phyloP scores from a whole-genome alignment of 2,888 invertebrate genomes.

The Entomobrya multifasciata region DNA sequence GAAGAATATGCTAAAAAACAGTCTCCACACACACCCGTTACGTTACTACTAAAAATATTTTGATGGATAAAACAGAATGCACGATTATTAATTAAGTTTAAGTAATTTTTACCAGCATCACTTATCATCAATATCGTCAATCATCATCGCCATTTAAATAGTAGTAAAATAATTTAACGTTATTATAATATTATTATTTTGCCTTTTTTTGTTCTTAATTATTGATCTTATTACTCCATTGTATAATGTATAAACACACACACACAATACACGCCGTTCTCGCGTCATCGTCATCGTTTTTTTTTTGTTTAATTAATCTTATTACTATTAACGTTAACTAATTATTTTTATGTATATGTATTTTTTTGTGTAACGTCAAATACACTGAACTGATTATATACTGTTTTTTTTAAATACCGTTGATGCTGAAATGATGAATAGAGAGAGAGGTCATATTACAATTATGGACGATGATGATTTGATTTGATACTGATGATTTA shows the following conservation, averaged over 20 bases:
- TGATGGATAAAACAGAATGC: constrained; percentile 41
- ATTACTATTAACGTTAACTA: background rate
- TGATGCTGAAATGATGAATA: no score
- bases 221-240: constrained; percentile 52
- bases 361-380: constrained; percentile 49
- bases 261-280: no score
- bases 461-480: constrained; percentile 38
- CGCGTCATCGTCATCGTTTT: no score
- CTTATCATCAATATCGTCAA: constrained; percentile 43
- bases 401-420: constrained; percentile 46
- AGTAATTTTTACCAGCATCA: constrained; percentile 36
- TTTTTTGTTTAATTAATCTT: constrained; percentile 35
- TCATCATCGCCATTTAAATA: constrained; percentile 57
- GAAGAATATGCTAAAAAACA: no score
- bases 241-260: constrained; percentile 29
- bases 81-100: constrained; percentile 2
- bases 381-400: constrained; percentile 58
- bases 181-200: constrained; percentile 21
- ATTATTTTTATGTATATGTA: constrained; percentile 34
- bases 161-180: constrained; percentile 18
- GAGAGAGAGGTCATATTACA: constrained; percentile 50
- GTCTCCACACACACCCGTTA: no score
- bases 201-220: constrained; percentile 50
- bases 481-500: constrained; percentile 50
- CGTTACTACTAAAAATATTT: background rate